Base-by-base conservation (phyloP, 2,113 vertebrate species). In the Myocastor coypus region DNA sequence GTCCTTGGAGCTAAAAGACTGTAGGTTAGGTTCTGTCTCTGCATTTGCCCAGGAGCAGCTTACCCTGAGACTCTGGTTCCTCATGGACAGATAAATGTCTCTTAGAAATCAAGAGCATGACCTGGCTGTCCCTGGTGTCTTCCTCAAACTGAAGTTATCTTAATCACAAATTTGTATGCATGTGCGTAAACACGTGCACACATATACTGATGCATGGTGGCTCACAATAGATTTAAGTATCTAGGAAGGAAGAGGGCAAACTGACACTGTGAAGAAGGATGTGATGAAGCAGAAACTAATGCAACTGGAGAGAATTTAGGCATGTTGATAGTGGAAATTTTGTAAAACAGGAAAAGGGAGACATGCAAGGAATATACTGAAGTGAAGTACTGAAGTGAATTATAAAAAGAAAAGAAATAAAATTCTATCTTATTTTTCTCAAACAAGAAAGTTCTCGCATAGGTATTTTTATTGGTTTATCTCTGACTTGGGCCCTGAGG, bases 381-480 rank as follows among this genome's bases (percentile, higher is more conserved):
- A 50, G n/a, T n/a, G n/a, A 96, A 96, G 78, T 37, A 5, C n/a
- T 40, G 46, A 96, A 85, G 34, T n/a, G 42, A 89, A 95, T 84
- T 64, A 19, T 64, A 75, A 78, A 59, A 64, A 87, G 30, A 85
- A 94, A 87, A 92, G 12, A 71, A 94, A 91, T 61, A 64, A 57
- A 90, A 92, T 13, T 30, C 8, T 81, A 30, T 13, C 28, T 93
- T 50, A 75, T 78, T 93, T 88, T 89, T 32, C 16, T 75, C 50
- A 71, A 84, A 84, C 40, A 84, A 90, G 84, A 32, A 94, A 87
- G 96, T 73, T 68, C 20, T 69, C 71, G 20, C 52, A 22, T 82
- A 87, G 81, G 95, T 22, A 92, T 61, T 96, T 97, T 90, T 91
- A 94, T 89, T 96, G 92, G 87, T 93, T 96, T 90, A 87, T 94